Evolutionary conservation across 2,797 vertebrate genomes (phyloP).

Genomic region (Lepilemur ruficaudatus): DNA sequence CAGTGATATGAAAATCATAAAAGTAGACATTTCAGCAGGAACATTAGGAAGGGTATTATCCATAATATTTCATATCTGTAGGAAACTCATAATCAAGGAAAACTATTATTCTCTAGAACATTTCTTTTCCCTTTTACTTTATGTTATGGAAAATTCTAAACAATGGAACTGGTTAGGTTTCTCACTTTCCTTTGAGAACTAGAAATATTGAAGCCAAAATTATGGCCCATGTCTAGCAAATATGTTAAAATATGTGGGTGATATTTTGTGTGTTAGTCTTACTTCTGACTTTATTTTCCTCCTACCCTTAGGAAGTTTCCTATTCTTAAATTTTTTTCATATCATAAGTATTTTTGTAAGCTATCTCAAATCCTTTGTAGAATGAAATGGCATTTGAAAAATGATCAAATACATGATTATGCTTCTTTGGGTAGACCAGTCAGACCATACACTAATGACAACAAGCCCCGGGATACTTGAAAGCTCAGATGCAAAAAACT

Average conservation of each 20-base stretch:
- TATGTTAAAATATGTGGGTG: neutral
- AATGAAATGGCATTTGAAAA: neutral
- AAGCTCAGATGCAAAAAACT: neutral
- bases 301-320: neutral
- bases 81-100: neutral
- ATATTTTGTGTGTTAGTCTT: neutral
- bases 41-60: neutral
- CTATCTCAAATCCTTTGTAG: neutral
- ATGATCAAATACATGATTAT: neutral
- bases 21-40: neutral
- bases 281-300: neutral
- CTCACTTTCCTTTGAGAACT: neutral
- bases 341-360: neutral
- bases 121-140: neutral
- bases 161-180: neutral
- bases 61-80: neutral
- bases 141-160: neutral
- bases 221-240: neutral
- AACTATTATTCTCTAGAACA: neutral
- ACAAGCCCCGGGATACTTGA: neutral
- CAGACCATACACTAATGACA: neutral
- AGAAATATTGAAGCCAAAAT: neutral
- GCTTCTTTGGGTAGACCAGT: neutral
- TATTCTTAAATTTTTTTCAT: neutral
- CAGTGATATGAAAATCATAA: neutral